These are phyloP conservation scores for Morbakka virulenta DNA, from an alignment of 30 jellyfish, hydroid and myxozoan genomes.

Conservation along the genomic window DNA sequence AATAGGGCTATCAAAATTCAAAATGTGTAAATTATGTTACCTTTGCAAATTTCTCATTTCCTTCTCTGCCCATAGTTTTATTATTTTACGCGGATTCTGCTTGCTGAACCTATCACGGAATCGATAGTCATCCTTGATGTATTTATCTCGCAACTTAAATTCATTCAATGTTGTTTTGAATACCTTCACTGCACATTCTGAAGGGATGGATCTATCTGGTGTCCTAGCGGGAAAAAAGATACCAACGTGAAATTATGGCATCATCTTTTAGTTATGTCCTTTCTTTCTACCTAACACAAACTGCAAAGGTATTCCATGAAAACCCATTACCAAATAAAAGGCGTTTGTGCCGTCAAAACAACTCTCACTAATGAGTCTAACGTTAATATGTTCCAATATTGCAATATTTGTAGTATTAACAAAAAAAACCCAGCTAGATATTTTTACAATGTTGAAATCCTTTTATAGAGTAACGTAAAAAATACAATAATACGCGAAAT, in stretches of 20 bases:
- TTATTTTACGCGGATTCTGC: slow-evolving; percentile 92
- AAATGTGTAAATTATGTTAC: slow-evolving; percentile 10
- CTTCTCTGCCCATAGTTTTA: slow-evolving; percentile 94
- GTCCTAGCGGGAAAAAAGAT: too few relatives aligned
- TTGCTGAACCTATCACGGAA: slow-evolving; percentile 89
- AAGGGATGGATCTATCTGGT: slow-evolving; percentile 63
- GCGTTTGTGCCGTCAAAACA: too few relatives aligned
- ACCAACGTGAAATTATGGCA: too few relatives aligned
- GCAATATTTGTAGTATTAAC: too few relatives aligned
- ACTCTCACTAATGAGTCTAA: too few relatives aligned
- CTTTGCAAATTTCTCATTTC: slow-evolving; percentile 90
- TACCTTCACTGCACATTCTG: slow-evolving; percentile 90
- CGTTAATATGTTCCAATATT: too few relatives aligned
- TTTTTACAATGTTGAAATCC: not conserved
- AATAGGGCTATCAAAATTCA: too few relatives aligned
- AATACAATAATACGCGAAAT: too few relatives aligned
- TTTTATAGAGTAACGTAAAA: not conserved
- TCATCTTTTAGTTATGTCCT: too few relatives aligned
- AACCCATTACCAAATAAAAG: too few relatives aligned
- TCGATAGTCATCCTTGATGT: slow-evolving; percentile 92
- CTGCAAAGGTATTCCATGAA: too few relatives aligned
- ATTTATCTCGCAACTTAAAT: slow-evolving; percentile 90
- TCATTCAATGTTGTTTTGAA: slow-evolving; percentile 93
- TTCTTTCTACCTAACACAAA: too few relatives aligned
- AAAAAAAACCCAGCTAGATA: not conserved